Evolutionary conservation across 2,797 vertebrate species (phyloP).

Genomic region (Gymnothorax reevesii): DNA sequence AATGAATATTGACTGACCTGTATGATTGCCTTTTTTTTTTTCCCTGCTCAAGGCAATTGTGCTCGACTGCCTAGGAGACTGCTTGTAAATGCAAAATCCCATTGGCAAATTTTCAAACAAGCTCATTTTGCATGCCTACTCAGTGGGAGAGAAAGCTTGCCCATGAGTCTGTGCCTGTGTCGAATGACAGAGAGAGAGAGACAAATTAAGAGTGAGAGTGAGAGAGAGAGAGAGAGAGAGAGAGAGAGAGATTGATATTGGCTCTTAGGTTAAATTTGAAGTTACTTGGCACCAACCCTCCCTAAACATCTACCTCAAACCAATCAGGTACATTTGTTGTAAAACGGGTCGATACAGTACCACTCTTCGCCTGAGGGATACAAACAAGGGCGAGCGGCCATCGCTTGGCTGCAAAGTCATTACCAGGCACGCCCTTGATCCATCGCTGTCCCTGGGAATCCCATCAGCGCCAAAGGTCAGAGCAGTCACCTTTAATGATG

Average conservation of each 20-base stretch:
- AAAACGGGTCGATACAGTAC: slow-evolving; percentile 42
- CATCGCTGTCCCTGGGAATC: slow-evolving; percentile 27
- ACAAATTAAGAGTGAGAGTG: slow-evolving; percentile 25
- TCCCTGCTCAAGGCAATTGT: background rate
- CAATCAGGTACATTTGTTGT: slow-evolving; percentile 20
- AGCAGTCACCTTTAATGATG: slow-evolving; percentile 42
- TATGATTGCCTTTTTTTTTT: too few species aligned
- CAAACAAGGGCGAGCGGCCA: slow-evolving; percentile 34
- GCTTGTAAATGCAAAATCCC: background rate
- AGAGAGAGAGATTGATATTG: slow-evolving; percentile 25
- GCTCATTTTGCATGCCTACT: background rate
- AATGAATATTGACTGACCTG: too few species aligned
- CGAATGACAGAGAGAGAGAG: background rate
- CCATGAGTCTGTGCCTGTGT: background rate
- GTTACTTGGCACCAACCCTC: background rate
- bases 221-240: background rate
- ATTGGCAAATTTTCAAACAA: background rate
- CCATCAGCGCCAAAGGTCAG: slow-evolving; percentile 14
- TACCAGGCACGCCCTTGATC: slow-evolving; percentile 27
- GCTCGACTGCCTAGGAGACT: background rate
- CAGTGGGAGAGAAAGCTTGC: too few species aligned
- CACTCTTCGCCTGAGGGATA: slow-evolving; percentile 21
- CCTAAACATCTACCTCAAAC: background rate
- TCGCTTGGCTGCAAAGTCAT: slow-evolving; percentile 27
- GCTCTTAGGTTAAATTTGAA: background rate